Conservation (phyloP, 1,140 invertebrate genomes). For the Lithobius niger region DNA sequence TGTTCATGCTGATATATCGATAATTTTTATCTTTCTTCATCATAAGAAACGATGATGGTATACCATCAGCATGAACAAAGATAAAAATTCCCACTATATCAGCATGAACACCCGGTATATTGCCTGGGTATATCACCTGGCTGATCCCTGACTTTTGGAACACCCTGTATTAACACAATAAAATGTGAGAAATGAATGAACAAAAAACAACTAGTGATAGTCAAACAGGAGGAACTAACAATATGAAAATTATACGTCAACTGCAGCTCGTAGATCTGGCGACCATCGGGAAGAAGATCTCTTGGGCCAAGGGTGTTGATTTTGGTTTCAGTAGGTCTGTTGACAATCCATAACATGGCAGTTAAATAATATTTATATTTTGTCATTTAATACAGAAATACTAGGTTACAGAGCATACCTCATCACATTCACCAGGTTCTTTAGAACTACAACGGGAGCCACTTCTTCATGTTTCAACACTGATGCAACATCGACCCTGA, state of each 20-base stretch:
- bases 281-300: conserved; percentile 67
- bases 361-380: conserved; percentile 6
- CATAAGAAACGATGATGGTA: too few species aligned
- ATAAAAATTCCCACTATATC: too few species aligned
- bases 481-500: conserved; percentile 49
- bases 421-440: conserved; percentile 60
- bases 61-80: too few species aligned
- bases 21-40: too few species aligned
- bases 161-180: too few species aligned
- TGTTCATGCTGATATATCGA: too few species aligned
- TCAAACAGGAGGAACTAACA: too few species aligned
- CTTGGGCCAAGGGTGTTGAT: conserved; percentile 52
- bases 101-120: too few species aligned
- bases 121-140: too few species aligned
- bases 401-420: conserved; percentile 36
- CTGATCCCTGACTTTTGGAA: too few species aligned
- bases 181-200: too few species aligned
- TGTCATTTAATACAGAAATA: conserved; percentile 8
- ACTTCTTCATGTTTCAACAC: conserved; percentile 65
- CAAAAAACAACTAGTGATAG: too few species aligned
- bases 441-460: conserved; percentile 55
- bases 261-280: conserved; percentile 79
- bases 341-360: conserved; percentile 21
- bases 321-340: conserved; percentile 63
- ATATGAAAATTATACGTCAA: conserved; percentile 75